Evolutionary conservation across 2,888 invertebrate species (phyloP).

Genomic region (Nomada fucata): DNA sequence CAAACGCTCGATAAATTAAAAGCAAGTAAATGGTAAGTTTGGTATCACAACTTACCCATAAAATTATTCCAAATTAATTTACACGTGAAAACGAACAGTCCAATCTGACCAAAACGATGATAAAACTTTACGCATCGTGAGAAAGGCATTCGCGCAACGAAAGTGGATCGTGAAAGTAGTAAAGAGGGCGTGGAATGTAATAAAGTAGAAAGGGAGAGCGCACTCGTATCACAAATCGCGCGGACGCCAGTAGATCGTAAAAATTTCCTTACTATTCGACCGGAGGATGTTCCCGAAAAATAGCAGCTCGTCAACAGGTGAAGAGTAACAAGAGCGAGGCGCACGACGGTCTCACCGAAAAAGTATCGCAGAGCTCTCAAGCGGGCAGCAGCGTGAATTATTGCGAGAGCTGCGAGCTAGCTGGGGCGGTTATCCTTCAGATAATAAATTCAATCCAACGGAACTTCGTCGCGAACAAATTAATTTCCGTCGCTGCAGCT

Average conservation of each 20-base stretch:
- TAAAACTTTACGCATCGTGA: too few species aligned
- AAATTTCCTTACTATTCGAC: conserved; percentile 17
- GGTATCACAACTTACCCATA: too few species aligned
- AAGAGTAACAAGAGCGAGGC: conserved; percentile 25
- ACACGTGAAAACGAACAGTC: too few species aligned
- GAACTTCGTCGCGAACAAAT: conserved; percentile 67
- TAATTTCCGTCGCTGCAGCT: conserved; percentile 63
- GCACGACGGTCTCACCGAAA: neutral
- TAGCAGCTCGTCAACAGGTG: conserved; percentile 49
- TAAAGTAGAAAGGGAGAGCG: neutral
- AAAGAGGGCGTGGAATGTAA: neutral
- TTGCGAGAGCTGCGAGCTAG: conserved; percentile 65
- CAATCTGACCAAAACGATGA: too few species aligned
- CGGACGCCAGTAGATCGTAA: conserved; percentile 15
- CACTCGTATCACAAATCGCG: neutral
- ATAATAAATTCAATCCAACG: conserved; percentile 68
- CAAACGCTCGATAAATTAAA: too few species aligned
- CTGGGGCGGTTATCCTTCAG: conserved; percentile 55
- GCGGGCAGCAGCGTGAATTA: conserved; percentile 43
- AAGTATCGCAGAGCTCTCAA: conserved; percentile 54
- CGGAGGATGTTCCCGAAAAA: conserved; percentile 40
- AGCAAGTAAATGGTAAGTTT: too few species aligned
- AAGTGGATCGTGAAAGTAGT: neutral
- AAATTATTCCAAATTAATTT: too few species aligned
- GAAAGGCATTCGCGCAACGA: too few species aligned